A percentile compares a stretch with the other conserved stretches of the same genome.
Conservation (phyloP, 2,888 invertebrate species). For the Callimorpha dominula region DNA sequence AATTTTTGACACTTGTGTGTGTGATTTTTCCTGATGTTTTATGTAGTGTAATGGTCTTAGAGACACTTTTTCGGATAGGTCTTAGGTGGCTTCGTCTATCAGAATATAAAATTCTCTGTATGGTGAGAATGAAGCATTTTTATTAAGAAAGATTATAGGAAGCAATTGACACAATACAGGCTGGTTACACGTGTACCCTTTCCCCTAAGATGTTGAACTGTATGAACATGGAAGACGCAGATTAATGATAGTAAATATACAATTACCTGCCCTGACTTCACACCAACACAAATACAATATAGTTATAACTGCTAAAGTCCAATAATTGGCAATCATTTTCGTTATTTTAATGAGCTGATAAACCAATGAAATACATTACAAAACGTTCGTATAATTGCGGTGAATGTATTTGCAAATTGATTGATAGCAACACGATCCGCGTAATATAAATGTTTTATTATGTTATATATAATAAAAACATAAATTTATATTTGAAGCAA, state of each 20-base stretch:
- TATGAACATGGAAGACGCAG: background rate
- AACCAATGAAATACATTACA: background rate
- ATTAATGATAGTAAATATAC: background rate
- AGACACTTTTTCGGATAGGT: too few species aligned
- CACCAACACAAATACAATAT: background rate
- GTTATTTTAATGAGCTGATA: background rate
- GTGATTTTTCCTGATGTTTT: too few species aligned
- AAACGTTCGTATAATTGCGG: background rate
- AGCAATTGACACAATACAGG: too few species aligned
- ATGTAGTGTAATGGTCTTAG: too few species aligned
- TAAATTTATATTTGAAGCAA: background rate
- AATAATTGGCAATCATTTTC: background rate
- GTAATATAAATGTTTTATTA: constrained; percentile 7
- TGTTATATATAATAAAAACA: constrained; percentile 1
- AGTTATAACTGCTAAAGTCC: background rate
- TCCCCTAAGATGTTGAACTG: background rate
- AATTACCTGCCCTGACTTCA: constrained; percentile 1
- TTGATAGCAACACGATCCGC: background rate
- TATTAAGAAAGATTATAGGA: too few species aligned
- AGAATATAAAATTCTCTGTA: too few species aligned
- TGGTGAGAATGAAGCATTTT: too few species aligned
- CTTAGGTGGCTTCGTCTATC: too few species aligned
- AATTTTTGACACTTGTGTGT: too few species aligned
- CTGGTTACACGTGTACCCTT: background rate
- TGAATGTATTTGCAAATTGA: constrained; percentile 1